Percentiles rank a stretch among this genome's conserved stretches.
phyloP scores from a whole-genome alignment of 2,797 vertebrate species.

The Clarias pachynema region DNA sequence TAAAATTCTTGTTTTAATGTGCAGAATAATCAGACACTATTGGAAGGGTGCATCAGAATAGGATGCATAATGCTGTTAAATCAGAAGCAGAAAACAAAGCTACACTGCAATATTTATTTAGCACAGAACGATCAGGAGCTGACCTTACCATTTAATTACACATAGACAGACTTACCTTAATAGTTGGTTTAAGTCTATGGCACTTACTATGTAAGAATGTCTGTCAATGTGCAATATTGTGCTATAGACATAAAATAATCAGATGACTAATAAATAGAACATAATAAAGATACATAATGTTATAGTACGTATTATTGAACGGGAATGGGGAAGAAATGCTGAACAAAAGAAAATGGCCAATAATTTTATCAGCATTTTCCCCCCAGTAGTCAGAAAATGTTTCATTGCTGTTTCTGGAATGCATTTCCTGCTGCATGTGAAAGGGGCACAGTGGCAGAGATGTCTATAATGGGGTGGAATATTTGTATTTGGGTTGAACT shows the following conservation, averaged over 20 bases:
- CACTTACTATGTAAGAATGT: too few species aligned
- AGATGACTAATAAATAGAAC: neutral
- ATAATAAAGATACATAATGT: neutral
- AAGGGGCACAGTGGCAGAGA: neutral
- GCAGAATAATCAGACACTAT: neutral
- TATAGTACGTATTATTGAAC: neutral
- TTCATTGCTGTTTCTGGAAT: neutral
- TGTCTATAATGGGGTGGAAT: neutral
- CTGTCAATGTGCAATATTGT: too few species aligned
- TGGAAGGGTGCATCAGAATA: neutral
- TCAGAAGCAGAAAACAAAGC: neutral
- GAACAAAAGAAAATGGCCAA: neutral
- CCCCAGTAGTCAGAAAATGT: neutral
- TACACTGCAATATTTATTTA: neutral
- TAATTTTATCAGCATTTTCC: neutral
- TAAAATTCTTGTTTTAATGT: neutral
- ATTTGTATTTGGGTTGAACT: neutral
- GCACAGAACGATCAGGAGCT: neutral
- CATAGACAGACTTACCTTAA: neutral
- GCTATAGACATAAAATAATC: neutral
- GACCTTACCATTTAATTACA: neutral
- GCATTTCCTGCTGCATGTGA: neutral
- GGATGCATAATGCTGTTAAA: neutral
- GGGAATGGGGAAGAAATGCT: neutral
- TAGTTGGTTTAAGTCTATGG: too few species aligned